Evolutionary conservation across 2,113 vertebrate species (phyloP).

Genomic region (Mus musculus): DNA sequence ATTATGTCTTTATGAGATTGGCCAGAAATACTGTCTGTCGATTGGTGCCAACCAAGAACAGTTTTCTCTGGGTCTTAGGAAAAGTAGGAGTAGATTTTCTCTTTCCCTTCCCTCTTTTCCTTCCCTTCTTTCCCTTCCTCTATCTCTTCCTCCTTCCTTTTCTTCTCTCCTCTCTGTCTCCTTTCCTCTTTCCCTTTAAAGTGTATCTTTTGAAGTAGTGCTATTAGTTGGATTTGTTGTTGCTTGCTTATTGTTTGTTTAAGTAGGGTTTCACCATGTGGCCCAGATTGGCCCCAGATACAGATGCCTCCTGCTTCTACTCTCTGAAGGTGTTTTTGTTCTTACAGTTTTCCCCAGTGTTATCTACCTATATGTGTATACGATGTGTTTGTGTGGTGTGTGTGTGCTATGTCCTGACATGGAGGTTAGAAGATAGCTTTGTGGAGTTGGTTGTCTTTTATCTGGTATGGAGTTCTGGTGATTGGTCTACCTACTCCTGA

Average conservation of each 20-base stretch:
- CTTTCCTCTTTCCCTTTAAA: background rate
- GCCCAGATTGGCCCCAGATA: background rate
- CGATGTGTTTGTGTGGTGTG: background rate
- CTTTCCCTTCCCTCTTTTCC: background rate
- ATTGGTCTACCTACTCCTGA: background rate
- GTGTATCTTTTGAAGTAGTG: slow-evolving; percentile 10
- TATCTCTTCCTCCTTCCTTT: background rate
- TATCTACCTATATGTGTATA: background rate
- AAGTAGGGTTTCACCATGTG: background rate
- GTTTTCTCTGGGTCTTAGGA: slow-evolving; percentile 47
- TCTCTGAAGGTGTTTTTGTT: background rate
- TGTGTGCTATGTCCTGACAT: background rate
- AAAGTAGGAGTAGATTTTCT: background rate
- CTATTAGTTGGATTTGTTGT: background rate
- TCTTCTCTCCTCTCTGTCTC: background rate
- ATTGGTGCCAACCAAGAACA: background rate
- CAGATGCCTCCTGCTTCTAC: background rate
- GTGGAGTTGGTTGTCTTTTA: background rate
- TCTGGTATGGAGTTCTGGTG: background rate
- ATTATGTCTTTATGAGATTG: slow-evolving; percentile 17
- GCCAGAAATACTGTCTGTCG: background rate
- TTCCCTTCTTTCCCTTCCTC: background rate
- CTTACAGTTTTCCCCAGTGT: background rate
- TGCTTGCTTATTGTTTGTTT: background rate
- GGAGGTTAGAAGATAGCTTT: background rate